Conservation (phyloP, 2,797 vertebrate genomes). For the Ctenosaura bakeri region DNA sequence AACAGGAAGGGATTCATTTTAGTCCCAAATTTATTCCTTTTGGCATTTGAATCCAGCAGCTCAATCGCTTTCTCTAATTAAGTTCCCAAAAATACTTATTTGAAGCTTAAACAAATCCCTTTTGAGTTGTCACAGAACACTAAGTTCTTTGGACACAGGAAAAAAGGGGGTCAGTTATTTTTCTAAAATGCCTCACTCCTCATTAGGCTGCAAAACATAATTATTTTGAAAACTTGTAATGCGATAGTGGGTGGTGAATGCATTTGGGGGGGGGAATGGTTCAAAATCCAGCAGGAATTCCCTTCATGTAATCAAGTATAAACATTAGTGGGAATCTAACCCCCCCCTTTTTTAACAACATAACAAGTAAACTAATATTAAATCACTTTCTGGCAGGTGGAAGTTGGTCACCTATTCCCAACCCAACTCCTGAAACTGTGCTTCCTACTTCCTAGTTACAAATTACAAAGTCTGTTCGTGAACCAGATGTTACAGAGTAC, state of each 20-base stretch:
- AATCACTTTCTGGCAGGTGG: constrained; percentile 27
- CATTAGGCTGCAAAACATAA: constrained; percentile 64
- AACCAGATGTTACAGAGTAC: constrained; percentile 68
- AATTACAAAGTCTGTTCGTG: constrained; percentile 66
- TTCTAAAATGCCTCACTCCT: constrained; percentile 64
- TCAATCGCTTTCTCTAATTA: constrained; percentile 74
- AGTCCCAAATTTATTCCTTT: constrained; percentile 67
- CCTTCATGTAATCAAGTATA: constrained; percentile 61
- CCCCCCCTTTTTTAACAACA: neutral
- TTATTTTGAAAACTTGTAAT: constrained; percentile 71
- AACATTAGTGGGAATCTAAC: constrained; percentile 53
- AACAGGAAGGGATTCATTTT: constrained; percentile 72
- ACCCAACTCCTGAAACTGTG: constrained; percentile 50
- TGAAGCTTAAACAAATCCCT: constrained; percentile 73
- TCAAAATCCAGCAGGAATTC: constrained; percentile 53
- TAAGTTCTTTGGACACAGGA: constrained; percentile 61
- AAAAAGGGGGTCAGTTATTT: constrained; percentile 62
- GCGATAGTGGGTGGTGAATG: constrained; percentile 59
- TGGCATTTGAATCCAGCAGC: constrained; percentile 64
- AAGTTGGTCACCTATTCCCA: fast-evolving
- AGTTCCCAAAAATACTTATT: constrained; percentile 72
- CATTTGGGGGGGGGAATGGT: constrained; percentile 40
- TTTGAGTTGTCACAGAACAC: constrained; percentile 69
- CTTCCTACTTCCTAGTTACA: constrained; percentile 62
- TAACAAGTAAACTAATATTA: constrained; percentile 48